These are phyloP conservation scores for Macaria notata DNA, from an alignment of 2,888 invertebrate species.

Conservation along the genomic window DNA sequence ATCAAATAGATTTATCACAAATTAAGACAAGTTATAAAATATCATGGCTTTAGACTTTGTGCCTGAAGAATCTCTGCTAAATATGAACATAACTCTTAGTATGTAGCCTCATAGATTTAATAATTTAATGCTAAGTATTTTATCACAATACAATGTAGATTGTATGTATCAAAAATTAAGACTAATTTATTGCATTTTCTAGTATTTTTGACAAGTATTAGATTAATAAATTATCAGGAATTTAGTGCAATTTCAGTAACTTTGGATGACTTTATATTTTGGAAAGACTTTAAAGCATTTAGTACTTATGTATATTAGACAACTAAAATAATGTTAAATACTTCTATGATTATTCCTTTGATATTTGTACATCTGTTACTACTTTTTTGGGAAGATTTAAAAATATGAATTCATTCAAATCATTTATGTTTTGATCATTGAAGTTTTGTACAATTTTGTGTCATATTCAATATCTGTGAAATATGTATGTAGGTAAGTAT, in stretches of 20 bases:
- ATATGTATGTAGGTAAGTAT: neutral
- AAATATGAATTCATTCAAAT: no score
- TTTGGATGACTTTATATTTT: constrained; percentile 35
- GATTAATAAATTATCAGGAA: no score
- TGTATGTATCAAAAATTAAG: neutral
- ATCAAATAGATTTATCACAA: no score
- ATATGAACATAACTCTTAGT: neutral
- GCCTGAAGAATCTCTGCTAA: constrained; percentile 16
- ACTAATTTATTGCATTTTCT: no score
- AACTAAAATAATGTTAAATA: constrained; percentile 19
- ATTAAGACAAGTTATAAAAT: neutral
- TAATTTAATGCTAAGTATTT: no score
- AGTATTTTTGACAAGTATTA: no score
- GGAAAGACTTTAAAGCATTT: constrained; percentile 62
- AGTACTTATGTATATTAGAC: constrained; percentile 30
- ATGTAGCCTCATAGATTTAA: no score
- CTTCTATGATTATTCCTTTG: constrained; percentile 14
- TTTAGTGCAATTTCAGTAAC: constrained; percentile 28
- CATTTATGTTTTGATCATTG: no score
- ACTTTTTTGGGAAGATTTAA: no score
- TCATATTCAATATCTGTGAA: constrained; percentile 47
- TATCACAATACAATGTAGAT: no score
- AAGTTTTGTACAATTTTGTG: constrained; percentile 55
- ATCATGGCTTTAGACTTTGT: constrained; percentile 10
- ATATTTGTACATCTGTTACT: constrained; percentile 5